Evolutionary conservation across 2,113 vertebrate species (phyloP), one percentile per base, ranked within the genome.

Genomic region (Nibea coibor): DNA sequence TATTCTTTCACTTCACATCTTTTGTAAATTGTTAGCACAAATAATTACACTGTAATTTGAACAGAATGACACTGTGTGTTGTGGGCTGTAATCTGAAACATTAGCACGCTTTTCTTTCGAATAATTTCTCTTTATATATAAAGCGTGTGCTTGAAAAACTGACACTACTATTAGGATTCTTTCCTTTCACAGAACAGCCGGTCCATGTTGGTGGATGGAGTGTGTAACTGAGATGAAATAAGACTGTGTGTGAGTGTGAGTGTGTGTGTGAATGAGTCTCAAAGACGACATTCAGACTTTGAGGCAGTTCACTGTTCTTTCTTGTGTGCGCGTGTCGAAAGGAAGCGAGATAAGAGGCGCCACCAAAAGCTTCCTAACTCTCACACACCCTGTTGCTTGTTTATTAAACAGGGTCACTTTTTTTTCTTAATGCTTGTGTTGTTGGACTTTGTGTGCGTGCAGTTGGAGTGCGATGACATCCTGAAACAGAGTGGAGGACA

Each of bases 331-430:
- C 12, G 26, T 73, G 53, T 79, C 83, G 70, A 80, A 76, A 86
- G 88, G 91, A 90, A 87, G 80, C 48, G 3, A 91, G 90, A 93
- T 90, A 90, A 90, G 88, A 90, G 88, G 87, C 72, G 82, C 81
- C 72, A 78, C 81, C 83, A 81, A 89, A 89, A 87, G 87, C 84
- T 88, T 80, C 83, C 82, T 81, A 58, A 80, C 66, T 57, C 76
- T 76, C 86, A 78, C 86, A 83, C 82, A 54, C 84, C 72, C 28
- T 57, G 59, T 75, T 86, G 79, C 76, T 84, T 90, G 87, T 92
- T 90, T 89, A 88, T 81, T 58, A 91, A 88, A 87, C 77, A 84
- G 66, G 79, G 80, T 83, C 68, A 39, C 19, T 4, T 59, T 61
- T 20, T 86, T 51, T 26, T 26, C 2, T 79, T 63, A 42, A 80